Percentiles rank a stretch among this genome's conserved stretches.
These are phyloP conservation scores for Kuschelorhynchus macadamiae DNA, from an alignment of 2,888 invertebrate species.

Conservation along the genomic window DNA sequence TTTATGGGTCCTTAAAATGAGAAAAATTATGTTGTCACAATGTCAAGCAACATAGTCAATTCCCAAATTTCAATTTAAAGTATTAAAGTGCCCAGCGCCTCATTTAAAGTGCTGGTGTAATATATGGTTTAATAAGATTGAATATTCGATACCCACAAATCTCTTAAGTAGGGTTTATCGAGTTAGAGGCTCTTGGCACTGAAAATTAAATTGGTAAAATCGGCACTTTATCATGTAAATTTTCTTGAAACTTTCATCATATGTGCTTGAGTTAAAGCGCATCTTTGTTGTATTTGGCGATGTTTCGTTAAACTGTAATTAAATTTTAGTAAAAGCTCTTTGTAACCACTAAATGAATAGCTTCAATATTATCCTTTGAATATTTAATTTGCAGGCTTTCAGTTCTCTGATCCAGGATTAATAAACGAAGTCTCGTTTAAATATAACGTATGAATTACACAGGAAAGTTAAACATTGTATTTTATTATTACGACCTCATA, in stretches of 20 bases:
- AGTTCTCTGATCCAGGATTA: not conserved
- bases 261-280: conserved; percentile 4
- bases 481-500: too few species aligned
- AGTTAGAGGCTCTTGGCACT: conserved; percentile 4
- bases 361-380: not conserved
- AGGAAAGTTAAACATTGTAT: too few species aligned
- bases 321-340: conserved; percentile 8
- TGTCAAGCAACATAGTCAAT: conserved; percentile 1
- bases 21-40: not conserved
- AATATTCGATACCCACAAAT: conserved; percentile 25
- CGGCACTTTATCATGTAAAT: conserved; percentile 23
- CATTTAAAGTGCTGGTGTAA: conserved; percentile 9
- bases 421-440: not conserved
- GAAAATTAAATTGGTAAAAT: conserved; percentile 23
- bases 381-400: not conserved
- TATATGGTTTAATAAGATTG: conserved; percentile 12
- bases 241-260: conserved; percentile 25
- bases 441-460: too few species aligned
- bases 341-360: not conserved
- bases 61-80: conserved; percentile 3
- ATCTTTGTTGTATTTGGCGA: not conserved
- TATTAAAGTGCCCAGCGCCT: not conserved
- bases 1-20: not conserved
- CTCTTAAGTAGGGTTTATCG: conserved; percentile 7
- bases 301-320: conserved; percentile 22